Conservation (phyloP, 2,888 invertebrate genomes). For the Pandemis cinnamomeana region DNA sequence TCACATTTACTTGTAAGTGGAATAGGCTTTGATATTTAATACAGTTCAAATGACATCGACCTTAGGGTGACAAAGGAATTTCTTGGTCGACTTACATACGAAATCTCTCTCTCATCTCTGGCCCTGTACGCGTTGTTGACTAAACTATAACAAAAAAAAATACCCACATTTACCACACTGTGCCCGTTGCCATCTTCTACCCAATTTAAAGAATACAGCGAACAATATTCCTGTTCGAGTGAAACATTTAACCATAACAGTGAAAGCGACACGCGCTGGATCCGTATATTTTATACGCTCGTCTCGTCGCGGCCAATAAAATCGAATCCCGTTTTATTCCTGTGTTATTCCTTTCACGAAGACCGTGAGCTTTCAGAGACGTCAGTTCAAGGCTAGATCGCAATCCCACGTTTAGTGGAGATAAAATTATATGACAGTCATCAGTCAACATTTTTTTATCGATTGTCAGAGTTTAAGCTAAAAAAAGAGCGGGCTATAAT, state of each 20-base stretch:
- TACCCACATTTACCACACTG: neutral
- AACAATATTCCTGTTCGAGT: neutral
- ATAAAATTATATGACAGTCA: neutral
- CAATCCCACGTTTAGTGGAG: slow-evolving; percentile 2
- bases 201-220: neutral
- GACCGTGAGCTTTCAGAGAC: slow-evolving; percentile 4
- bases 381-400: slow-evolving; percentile 3
- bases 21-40: too few relatives aligned
- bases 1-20: too few relatives aligned
- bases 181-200: too few relatives aligned
- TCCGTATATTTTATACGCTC: slow-evolving; percentile 6
- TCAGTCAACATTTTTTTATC: too few relatives aligned
- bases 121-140: too few relatives aligned
- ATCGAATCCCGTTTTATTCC: slow-evolving; percentile 19
- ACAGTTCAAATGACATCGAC: too few relatives aligned
- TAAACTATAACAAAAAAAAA: too few relatives aligned
- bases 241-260: neutral
- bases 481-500: too few relatives aligned
- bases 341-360: slow-evolving; percentile 19
- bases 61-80: too few relatives aligned
- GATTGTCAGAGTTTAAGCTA: too few relatives aligned
- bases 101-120: too few relatives aligned
- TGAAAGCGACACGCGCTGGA: slow-evolving; percentile 4
- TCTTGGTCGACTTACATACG: too few relatives aligned
- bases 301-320: slow-evolving; percentile 20